Evolutionary conservation across 2,113 vertebrate genomes (phyloP).

Genomic region (Aphelocoma coerulescens): DNA sequence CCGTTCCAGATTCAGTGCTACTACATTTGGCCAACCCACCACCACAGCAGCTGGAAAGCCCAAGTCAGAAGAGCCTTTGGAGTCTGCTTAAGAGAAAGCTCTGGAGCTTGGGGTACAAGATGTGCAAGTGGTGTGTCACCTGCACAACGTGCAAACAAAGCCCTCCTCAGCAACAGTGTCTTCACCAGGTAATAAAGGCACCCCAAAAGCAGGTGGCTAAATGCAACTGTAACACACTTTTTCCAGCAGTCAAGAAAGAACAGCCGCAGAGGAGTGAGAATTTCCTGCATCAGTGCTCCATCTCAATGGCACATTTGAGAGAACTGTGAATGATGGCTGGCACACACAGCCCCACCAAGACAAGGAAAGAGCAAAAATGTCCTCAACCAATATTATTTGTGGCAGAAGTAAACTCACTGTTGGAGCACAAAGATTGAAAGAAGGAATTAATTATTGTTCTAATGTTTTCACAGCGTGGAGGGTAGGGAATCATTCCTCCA

Average conservation of each 20-base stretch:
- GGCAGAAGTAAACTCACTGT: background rate
- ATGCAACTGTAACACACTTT: background rate
- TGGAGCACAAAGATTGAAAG: background rate
- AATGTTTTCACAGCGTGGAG: background rate
- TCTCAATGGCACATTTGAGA: background rate
- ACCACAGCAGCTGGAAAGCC: background rate
- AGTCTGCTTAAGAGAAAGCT: background rate
- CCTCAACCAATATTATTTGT: background rate
- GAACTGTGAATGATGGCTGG: background rate
- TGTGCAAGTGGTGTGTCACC: background rate
- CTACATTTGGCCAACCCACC: background rate
- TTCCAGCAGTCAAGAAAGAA: background rate
- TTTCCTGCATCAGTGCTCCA: background rate
- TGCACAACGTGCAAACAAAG: background rate
- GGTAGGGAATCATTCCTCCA: background rate
- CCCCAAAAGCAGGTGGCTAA: background rate
- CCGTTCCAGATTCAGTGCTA: background rate
- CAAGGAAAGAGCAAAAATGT: background rate
- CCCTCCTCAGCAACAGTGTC: background rate
- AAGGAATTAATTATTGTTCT: background rate
- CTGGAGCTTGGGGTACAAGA: background rate
- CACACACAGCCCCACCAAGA: rapidly evolving
- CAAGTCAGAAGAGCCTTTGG: background rate
- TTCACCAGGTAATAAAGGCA: background rate
- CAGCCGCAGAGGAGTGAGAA: background rate